These are phyloP conservation scores for Pemphigus obesinymphae DNA, from an alignment of 1,140 invertebrate genomes.

Conservation along the genomic window DNA sequence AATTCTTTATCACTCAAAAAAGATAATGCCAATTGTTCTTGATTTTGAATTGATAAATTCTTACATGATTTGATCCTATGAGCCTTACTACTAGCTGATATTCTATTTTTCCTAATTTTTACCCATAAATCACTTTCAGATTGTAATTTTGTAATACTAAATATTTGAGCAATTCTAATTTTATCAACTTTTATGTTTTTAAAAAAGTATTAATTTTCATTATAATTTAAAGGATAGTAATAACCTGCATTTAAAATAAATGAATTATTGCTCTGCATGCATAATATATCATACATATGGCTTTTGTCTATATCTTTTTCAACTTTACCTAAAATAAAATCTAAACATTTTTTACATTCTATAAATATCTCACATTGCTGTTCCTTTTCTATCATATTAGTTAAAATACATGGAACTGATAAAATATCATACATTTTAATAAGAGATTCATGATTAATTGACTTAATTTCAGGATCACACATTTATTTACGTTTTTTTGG, in stretches of 20 bases:
- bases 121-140: neutral
- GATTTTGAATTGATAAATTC: neutral
- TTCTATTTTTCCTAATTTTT: neutral
- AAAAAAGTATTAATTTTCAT: neutral
- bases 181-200: neutral
- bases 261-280: neutral
- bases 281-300: neutral
- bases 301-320: neutral
- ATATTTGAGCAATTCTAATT: neutral
- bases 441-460: neutral
- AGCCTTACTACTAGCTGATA: neutral
- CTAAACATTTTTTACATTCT: neutral
- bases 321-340: neutral
- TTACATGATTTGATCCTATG: neutral
- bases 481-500: neutral
- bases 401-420: neutral
- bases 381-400: neutral
- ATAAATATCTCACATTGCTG: neutral
- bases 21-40: neutral
- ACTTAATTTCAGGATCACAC: neutral
- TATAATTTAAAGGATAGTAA: neutral
- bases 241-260: neutral
- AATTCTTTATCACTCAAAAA: neutral
- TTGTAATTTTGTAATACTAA: neutral
- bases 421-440: no score